Base-by-base conservation (phyloP, 2,797 vertebrate genomes). In the Anas acuta region DNA sequence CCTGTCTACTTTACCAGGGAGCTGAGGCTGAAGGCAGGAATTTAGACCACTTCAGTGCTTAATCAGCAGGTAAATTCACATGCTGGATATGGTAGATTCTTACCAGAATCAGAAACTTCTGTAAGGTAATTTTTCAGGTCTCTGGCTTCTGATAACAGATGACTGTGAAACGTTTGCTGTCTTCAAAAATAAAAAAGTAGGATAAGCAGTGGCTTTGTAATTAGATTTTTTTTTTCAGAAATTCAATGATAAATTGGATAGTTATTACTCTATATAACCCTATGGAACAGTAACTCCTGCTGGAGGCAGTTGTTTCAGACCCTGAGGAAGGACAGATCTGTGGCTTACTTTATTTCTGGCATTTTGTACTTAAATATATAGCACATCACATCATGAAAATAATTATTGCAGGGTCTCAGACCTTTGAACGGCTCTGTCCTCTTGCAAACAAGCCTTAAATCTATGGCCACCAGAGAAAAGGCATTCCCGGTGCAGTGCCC, bases 341-440 rank as follows among this genome's bases (percentile, higher is more conserved):
- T 0, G 1, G 43, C 43, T 82, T 9, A 39, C 56, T 86, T 89
- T 70, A 45, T 89, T 89, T 80, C 82, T 89, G 78, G 56, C 14
- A 2, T 60, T 81, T 76, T 45, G 41, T 51, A 51, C 56, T 80
- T 73, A 89, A 91, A 79, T 69, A 47, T 84, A 51, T 81, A 65
- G 81, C 41, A 11, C 76, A 76, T 89, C 78, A 45, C 77, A 65
- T 91, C 74, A 41, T 90, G 90, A 73, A 91, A 84, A 60, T 80
- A 73, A 65, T 57, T 56, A 41, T 37, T 61, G 54, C 30, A 14
- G 28, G 73, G 69, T 76, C 77, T 83, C 23, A 21, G 84, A 32
- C 61, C 69, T 47, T 65, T 56, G 77, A 80, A 41, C 2, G 2
- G 56, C 57, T 89, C 66, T 62, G 80, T 93, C 84, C 79, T 87